Evolutionary conservation across 2,113 vertebrate genomes (phyloP).

Genomic region (Ailuropoda melanoleuca): DNA sequence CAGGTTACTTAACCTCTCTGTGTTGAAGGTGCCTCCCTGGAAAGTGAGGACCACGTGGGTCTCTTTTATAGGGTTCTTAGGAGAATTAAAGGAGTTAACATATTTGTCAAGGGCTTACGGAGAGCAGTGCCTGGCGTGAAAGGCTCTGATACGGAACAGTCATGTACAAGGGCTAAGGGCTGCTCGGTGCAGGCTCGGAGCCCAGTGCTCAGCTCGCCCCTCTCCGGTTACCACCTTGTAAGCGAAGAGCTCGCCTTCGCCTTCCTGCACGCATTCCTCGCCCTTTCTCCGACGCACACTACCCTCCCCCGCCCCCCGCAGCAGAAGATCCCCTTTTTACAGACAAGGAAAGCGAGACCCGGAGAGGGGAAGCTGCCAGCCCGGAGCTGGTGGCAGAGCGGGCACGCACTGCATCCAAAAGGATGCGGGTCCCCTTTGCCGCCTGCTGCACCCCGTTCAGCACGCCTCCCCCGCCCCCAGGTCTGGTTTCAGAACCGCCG

Average conservation of each 20-base stretch:
- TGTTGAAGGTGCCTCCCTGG: too few relatives aligned
- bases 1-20: not conserved
- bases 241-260: fast-evolving
- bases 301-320: not conserved
- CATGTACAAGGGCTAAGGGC: not conserved
- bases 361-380: not conserved
- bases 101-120: not conserved
- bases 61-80: not conserved
- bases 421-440: fast-evolving
- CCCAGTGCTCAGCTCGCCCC: not conserved
- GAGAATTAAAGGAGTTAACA: fast-evolving
- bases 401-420: not conserved
- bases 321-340: not conserved
- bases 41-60: not conserved
- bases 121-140: too few relatives aligned
- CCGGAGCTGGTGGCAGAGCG: not conserved
- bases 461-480: constrained; percentile 1
- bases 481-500: constrained; percentile 92
- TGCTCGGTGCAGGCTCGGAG: not conserved
- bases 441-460: not conserved
- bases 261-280: not conserved
- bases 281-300: fast-evolving
- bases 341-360: not conserved
- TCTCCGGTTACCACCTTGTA: not conserved
- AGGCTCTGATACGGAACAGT: not conserved